Percentiles rank a stretch among this genome's conserved stretches.
These are phyloP conservation scores for Corapipo altera DNA, from an alignment of 2,113 vertebrate genomes.

Conservation along the genomic window DNA sequence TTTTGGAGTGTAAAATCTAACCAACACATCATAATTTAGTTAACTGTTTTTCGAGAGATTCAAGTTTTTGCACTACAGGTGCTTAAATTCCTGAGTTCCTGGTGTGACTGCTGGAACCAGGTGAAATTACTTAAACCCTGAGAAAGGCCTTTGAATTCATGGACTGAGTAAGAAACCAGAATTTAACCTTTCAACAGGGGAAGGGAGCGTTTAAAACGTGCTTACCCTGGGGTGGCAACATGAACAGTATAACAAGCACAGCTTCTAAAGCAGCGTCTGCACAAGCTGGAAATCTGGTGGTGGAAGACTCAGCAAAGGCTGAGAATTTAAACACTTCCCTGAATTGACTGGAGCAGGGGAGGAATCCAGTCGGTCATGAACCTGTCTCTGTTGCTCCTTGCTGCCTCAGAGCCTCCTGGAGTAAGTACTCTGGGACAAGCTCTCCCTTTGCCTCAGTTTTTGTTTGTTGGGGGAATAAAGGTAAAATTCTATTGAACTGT, in stretches of 20 bases:
- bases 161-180: background rate
- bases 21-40: background rate
- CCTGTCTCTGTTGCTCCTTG: background rate
- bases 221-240: background rate
- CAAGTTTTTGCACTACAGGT: background rate
- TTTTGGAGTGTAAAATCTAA: background rate
- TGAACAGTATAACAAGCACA: background rate
- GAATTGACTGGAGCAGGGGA: background rate
- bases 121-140: background rate
- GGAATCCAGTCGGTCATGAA: background rate
- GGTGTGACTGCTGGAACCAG: background rate
- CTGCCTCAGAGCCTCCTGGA: background rate
- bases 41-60: background rate
- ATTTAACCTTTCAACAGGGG: background rate
- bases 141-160: background rate
- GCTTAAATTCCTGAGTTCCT: background rate
- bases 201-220: background rate
- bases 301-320: background rate
- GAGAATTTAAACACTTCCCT: background rate
- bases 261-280: background rate
- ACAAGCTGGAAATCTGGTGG: background rate
- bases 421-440: background rate
- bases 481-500: background rate
- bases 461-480: background rate
- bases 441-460: background rate